A percentile compares a stretch with the other conserved stretches of the same genome.
phyloP scores from a whole-genome alignment of 2,113 vertebrate species.

The Pica pica region DNA sequence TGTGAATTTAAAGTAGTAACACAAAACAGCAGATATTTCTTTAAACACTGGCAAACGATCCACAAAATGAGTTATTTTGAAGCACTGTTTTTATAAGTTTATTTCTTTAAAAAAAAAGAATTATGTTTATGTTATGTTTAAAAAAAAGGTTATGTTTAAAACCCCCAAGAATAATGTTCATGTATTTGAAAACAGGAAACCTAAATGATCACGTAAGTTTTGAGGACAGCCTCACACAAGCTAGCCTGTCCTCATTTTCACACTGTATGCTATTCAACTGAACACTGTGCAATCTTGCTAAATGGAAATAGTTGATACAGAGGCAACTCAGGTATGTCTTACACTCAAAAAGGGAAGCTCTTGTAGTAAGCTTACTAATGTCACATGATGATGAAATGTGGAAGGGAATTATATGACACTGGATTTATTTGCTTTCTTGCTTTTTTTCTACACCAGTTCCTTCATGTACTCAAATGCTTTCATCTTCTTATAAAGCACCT shows the following conservation, averaged over 20 bases:
- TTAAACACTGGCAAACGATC: background rate
- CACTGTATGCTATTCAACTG: rapidly evolving
- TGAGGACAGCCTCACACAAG: background rate
- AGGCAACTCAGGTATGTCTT: background rate
- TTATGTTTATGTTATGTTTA: background rate
- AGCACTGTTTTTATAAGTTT: background rate
- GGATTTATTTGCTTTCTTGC: background rate
- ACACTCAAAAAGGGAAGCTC: background rate
- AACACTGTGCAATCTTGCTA: background rate
- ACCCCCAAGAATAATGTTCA: background rate
- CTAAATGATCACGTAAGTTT: background rate
- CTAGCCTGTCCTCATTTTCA: background rate
- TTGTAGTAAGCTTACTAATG: background rate
- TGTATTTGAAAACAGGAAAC: background rate
- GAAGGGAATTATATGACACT: background rate
- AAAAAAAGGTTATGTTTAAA: background rate
- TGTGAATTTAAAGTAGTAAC: background rate
- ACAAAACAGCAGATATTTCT: background rate
- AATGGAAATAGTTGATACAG: background rate
- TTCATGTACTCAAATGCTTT: background rate
- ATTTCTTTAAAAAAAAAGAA: background rate
- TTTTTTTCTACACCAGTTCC: background rate
- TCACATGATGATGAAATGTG: background rate
- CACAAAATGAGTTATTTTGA: background rate
- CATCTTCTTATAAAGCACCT: background rate